Evolutionary conservation across 1,140 invertebrate genomes (phyloP), one percentile per base, ranked within the genome.

Genomic region (Pseudomyrmex cubaensis): DNA sequence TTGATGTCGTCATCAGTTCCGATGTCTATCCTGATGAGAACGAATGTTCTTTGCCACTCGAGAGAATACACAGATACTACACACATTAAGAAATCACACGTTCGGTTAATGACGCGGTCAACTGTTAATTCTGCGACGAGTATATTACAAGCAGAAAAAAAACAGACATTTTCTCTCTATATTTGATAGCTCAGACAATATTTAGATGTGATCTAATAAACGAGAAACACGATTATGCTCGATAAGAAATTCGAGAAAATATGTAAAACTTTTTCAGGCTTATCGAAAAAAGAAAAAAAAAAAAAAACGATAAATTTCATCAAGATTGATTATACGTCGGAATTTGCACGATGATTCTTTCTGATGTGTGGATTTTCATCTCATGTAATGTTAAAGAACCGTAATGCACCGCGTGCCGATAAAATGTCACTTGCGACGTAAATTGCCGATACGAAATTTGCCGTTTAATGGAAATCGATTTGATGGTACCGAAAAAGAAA

Each of bases 391-490:
- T 78, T 70, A 72, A 80, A 80, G 50, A 56, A 44, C 63, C 17
- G 9, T 69, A 77, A 77, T 46, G 75, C 17, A 56, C 15, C 5
- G 59, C 15, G 59, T n/a, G 75, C 66, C 48, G 8, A 35, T 46
- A 67, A 77, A 61, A n/a, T 50, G 48, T 69, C 50, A 25, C 63
- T 56, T 2, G 54, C 66, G 66, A 46, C 52, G 35, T 15, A 48
- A 70, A 72, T 80, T 59, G 54, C 54, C 66, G 44, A 61, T 70
- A 70, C 54, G 54, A 76, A 76, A 76, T 59, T 59, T 67, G 66
- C 20, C 64, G 54, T 72, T 80, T 59, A 70, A 80, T 70, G 76
- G 44, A 59, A 70, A 80, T 80, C 76, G 66, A 80, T 80, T 70
- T 50, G 44, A 20, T 8, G 54, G 54, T 48, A 64, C 70, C 12